Evolutionary conservation across 2,888 invertebrate species (phyloP).

Genomic region (Diadegma fenestrale): DNA sequence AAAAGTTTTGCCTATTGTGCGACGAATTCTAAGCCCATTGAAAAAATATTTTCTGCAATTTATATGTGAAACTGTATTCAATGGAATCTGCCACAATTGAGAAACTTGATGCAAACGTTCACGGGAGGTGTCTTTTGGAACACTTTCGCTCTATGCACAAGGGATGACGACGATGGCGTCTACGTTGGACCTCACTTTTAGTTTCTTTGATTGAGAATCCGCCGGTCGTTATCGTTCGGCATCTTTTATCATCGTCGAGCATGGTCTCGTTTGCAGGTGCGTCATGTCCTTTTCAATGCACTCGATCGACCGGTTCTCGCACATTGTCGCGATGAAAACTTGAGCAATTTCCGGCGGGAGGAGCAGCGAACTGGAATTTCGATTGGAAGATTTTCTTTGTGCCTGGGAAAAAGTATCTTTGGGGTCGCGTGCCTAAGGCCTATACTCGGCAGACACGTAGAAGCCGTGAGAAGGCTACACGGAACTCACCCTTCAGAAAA

Average conservation of each 20-base stretch:
- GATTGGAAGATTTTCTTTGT: conserved; percentile 66
- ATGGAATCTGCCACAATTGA: not conserved
- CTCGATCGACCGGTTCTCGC: not conserved
- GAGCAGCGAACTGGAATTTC: conserved; percentile 36
- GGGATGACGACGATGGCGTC: conserved; percentile 68
- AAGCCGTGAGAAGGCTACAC: conserved; percentile 67
- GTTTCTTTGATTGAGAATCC: conserved; percentile 24
- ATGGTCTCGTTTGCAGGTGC: not conserved
- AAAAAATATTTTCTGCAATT: conserved; percentile 2
- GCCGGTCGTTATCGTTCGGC: conserved; percentile 45
- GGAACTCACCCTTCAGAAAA: not conserved
- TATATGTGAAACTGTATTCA: not conserved
- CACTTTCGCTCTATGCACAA: conserved; percentile 13
- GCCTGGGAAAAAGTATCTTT: conserved; percentile 55
- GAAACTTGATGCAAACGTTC: conserved; percentile 12
- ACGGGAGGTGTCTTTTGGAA: not conserved
- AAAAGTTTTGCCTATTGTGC: not conserved
- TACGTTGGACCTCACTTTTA: conserved; percentile 28
- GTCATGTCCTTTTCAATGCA: conserved; percentile 2
- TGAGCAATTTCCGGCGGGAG: conserved; percentile 80
- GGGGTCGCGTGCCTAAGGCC: conserved; percentile 74
- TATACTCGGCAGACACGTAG: conserved; percentile 82
- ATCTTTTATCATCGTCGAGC: conserved; percentile 25
- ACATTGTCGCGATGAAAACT: conserved; percentile 75
- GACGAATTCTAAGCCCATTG: conserved; percentile 9